Conservation (phyloP, 1,140 invertebrate genomes). For the Oryzaephilus surinamensis region DNA sequence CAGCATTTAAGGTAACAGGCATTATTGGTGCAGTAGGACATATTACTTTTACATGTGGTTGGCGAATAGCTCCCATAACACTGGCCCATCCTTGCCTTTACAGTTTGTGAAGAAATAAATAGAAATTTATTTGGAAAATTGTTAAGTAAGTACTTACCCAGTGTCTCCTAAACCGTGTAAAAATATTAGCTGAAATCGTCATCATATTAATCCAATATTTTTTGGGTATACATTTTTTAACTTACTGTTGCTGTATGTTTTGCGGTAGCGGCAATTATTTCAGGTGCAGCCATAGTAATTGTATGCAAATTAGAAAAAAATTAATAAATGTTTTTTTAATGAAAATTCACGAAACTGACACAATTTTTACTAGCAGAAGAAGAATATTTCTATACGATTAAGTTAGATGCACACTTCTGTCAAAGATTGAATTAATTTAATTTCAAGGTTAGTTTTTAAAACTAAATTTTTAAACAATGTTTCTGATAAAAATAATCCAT, state of each 20-base stretch:
- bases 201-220: conserved; percentile 18
- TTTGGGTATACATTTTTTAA: conserved; percentile 14
- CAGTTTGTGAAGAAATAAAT: conserved; percentile 16
- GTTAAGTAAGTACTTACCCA: conserved; percentile 43
- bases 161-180: conserved; percentile 59
- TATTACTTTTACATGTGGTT: conserved; percentile 81
- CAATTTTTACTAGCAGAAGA: too few relatives aligned
- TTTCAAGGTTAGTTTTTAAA: too few relatives aligned
- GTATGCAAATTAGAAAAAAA: too few relatives aligned
- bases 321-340: too few relatives aligned
- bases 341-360: too few relatives aligned
- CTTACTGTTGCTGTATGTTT: conserved; percentile 72
- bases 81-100: conserved; percentile 87
- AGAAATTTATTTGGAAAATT: too few relatives aligned
- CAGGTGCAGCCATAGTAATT: conserved; percentile 45
- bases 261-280: conserved; percentile 61
- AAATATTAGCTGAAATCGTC: conserved; percentile 53
- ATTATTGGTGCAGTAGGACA: conserved; percentile 88
- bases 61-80: conserved; percentile 65
- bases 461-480: too few relatives aligned
- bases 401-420: too few relatives aligned
- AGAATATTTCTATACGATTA: too few relatives aligned
- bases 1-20: conserved; percentile 86
- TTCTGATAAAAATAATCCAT: too few relatives aligned
- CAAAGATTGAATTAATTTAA: too few relatives aligned